These are phyloP conservation scores for Labeo catla DNA, from an alignment of 2,113 vertebrate genomes.

Conservation along the genomic window DNA sequence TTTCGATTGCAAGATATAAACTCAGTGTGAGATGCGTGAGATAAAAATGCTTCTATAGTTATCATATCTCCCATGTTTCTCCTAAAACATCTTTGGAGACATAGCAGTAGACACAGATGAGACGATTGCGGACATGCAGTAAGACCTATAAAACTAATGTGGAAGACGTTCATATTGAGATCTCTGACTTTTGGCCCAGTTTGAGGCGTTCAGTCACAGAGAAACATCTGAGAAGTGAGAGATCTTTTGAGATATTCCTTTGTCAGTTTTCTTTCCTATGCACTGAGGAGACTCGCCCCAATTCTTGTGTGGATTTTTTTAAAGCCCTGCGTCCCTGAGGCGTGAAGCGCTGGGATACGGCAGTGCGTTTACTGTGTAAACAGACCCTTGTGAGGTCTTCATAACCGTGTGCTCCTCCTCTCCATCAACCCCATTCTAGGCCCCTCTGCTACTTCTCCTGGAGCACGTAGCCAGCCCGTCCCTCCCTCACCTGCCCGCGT, in stretches of 20 bases:
- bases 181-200: not conserved
- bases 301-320: not conserved
- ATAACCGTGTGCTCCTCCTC: not conserved
- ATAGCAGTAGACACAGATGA: not conserved
- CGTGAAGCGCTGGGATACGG: constrained; percentile 49
- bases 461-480: constrained; percentile 66
- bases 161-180: not conserved
- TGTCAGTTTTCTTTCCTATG: not conserved
- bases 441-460: constrained; percentile 57
- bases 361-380: constrained; percentile 51
- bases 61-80: not conserved
- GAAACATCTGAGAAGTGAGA: not conserved
- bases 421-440: not conserved
- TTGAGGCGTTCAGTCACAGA: not conserved
- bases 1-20: too few species aligned
- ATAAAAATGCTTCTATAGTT: not conserved
- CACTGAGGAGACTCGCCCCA: constrained; percentile 9
- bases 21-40: too few species aligned
- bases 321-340: constrained; percentile 45
- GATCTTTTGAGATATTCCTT: not conserved
- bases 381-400: constrained; percentile 45
- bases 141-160: not conserved
- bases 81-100: not conserved
- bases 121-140: not conserved
- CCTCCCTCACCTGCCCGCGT: constrained; percentile 53